Evolutionary conservation across 1,140 invertebrate species (phyloP).

Genomic region (Calosoma granatense): DNA sequence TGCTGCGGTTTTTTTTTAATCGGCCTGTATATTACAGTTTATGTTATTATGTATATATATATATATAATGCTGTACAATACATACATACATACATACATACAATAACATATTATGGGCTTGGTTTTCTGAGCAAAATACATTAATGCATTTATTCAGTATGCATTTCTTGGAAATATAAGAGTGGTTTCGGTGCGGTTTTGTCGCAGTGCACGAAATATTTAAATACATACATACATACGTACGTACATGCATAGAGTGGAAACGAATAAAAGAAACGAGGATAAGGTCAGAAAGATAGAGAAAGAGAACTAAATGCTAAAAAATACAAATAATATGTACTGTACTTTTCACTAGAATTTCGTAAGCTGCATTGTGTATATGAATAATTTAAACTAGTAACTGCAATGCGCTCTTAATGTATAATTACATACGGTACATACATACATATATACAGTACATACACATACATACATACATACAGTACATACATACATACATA

Average conservation of each 20-base stretch:
- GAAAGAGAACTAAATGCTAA: too few species aligned
- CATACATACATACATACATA: neutral
- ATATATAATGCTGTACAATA: neutral
- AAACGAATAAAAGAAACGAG: neutral
- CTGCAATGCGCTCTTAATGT: neutral
- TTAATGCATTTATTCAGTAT: conserved; percentile 6
- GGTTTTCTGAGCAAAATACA: neutral
- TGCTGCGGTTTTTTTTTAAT: too few species aligned
- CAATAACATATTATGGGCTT: neutral
- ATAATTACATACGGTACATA: neutral
- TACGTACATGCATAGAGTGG: neutral
- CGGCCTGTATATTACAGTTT: too few species aligned
- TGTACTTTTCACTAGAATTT: neutral
- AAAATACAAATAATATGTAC: too few species aligned
- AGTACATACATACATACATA: conserved; percentile 1
- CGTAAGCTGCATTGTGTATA: neutral
- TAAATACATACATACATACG: neutral
- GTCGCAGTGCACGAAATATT: neutral
- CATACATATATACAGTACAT: conserved; percentile 1
- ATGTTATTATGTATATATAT: neutral
- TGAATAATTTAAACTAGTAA: too few species aligned
- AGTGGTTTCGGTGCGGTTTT: neutral
- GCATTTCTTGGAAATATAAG: neutral
- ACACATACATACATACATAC: conserved; percentile 1
- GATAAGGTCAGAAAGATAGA: too few species aligned